A percentile compares a stretch with the other conserved stretches of the same genome.
Evolutionary conservation across 1,140 invertebrate species (phyloP).

Genomic region (Macrobrachium rosenbergii): DNA sequence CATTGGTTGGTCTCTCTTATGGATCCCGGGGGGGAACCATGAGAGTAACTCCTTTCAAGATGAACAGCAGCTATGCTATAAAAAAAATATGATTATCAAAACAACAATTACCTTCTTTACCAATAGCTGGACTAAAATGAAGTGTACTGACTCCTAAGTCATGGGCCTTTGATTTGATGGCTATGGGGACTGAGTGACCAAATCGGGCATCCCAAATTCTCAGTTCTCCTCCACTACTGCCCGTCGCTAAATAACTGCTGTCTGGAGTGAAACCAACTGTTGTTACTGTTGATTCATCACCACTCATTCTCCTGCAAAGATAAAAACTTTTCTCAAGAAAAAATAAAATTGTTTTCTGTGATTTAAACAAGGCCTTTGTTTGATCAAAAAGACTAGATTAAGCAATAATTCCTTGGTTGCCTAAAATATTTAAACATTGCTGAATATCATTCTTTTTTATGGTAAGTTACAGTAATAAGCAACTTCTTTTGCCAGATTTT

Average conservation of each 20-base stretch:
- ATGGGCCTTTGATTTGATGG: slow-evolving; percentile 78
- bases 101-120: slow-evolving; percentile 65
- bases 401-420: no score
- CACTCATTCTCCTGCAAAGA: slow-evolving; percentile 76
- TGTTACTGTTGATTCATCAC: slow-evolving; percentile 79
- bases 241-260: slow-evolving; percentile 77
- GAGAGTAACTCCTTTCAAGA: no score
- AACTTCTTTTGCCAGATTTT: no score
- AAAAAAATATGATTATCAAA: not conserved
- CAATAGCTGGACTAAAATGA: slow-evolving; percentile 76
- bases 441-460: no score
- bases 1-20: no score
- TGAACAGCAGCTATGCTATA: no score
- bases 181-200: slow-evolving; percentile 71
- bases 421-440: no score
- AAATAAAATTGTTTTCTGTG: no score
- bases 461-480: no score
- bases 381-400: no score
- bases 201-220: slow-evolving; percentile 76
- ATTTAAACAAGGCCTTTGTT: no score
- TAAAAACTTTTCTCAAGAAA: slow-evolving; percentile 62
- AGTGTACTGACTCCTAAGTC: slow-evolving; percentile 81
- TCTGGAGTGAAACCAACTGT: slow-evolving; percentile 78
- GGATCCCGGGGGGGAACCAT: no score
- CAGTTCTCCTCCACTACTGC: slow-evolving; percentile 78